Base-by-base conservation (phyloP, 2,113 vertebrate species). In the Chinchilla lanigera region DNA sequence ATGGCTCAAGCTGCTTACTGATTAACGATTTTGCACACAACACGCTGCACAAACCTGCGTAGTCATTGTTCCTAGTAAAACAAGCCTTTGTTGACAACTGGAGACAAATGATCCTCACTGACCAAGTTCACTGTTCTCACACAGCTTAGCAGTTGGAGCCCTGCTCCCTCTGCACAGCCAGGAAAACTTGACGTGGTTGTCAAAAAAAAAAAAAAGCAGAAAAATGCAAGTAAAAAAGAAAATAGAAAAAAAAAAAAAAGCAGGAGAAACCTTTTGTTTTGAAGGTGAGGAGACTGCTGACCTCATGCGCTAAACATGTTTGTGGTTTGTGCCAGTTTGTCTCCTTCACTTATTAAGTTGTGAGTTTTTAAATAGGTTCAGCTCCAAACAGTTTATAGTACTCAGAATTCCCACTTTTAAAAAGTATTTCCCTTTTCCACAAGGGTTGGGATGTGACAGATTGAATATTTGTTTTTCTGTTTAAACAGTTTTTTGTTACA, bases 1-100 rank as follows among this genome's bases (percentile, higher is more conserved):
- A 93, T 61, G 94, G 96, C 97, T 98, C 97, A 98, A 97, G 96
- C 98, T 97, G 98, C 98, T 98, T 98, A 98, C 98, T 98, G 98
- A 99, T 98, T 98, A 98, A 99, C 95, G 88, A 97, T 98, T 98
- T 97, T 97, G 96, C 95, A 97, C 95, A 78, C 98, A 98, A 97
- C 96, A 94, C 88, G 97, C 60, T 35, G 97, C 92, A 90, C 65
- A 98, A 98, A 98, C 96, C 97, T 98, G 93, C 88, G 56, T 12
- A 16, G 89, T 98, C 98, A 98, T 97, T 98, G 98, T 98, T 97
- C 98, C 94, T 98, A 98, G 96, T 97, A 98, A 98, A 98, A 98
- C 98, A 98, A 97, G 93, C 67, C 96, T 98, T 97, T 98, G 98
- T 97, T 97, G 98, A 98, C 98, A 98, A 97, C 96, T 65, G 73